These are phyloP conservation scores for Trachelipus rathkii DNA, from an alignment of 1,140 invertebrate genomes.

Conservation along the genomic window DNA sequence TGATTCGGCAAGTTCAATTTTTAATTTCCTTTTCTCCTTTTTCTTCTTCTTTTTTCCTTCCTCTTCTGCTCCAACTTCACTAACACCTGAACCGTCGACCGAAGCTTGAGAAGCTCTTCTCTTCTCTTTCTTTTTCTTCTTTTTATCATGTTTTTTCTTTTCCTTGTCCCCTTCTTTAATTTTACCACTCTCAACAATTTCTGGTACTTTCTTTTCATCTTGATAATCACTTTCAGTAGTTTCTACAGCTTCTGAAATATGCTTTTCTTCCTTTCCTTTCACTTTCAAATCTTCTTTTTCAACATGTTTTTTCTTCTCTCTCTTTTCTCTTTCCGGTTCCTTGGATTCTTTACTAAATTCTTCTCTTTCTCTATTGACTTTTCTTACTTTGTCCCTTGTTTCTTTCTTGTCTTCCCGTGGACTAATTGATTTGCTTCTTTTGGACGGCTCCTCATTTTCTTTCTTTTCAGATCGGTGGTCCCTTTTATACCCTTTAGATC, in stretches of 20 bases:
- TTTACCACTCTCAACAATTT: neutral
- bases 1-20: conserved; percentile 45
- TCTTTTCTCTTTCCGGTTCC: conserved; percentile 32
- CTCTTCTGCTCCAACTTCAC: conserved; percentile 50
- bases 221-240: neutral
- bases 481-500: conserved; percentile 44
- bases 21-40: conserved; percentile 38
- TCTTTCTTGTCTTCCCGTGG: conserved; percentile 55
- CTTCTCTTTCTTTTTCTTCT: conserved; percentile 47
- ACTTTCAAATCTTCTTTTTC: conserved; percentile 41
- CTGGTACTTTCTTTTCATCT: neutral
- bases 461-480: neutral
- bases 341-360: neutral
- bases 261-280: neutral
- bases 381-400: conserved; percentile 31
- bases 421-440: conserved; percentile 34
- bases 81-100: conserved; percentile 47
- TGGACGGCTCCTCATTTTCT: conserved; percentile 17
- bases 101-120: conserved; percentile 38
- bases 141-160: conserved; percentile 48
- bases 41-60: conserved; percentile 46
- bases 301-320: conserved; percentile 25
- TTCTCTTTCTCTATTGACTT: conserved; percentile 31
- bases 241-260: neutral
- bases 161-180: conserved; percentile 53